Evolutionary conservation across 2,888 invertebrate genomes (phyloP), one percentile per base, ranked within the genome.

Genomic region (Hirtodrosophila trivittata): DNA sequence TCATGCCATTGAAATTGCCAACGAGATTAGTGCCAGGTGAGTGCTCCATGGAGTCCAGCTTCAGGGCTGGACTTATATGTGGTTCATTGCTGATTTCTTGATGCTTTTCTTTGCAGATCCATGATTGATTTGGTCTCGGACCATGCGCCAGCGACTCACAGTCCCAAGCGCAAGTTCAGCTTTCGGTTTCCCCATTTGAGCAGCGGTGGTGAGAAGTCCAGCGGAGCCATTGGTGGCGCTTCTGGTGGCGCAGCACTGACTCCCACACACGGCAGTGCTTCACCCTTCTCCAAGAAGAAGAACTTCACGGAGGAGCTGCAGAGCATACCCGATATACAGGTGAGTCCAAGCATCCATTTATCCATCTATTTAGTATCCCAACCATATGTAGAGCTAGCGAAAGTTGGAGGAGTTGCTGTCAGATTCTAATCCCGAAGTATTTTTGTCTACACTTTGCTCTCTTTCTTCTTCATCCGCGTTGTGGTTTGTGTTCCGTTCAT

Each of bases 291-390:
- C 18, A 91, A 90, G 60, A 90, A 96, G 76, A 93, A 97, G 71
- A 97, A 97, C 86, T 98, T 97, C 89, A 95, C 97, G 35, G 97
- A 97, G 85, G 97, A 97, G 92, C 95, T 96, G 10, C 94, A 96
- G 77, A 93, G 92, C 87, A 95, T 97, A 71, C 95, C 95, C 8
- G 96, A 97, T 89, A 94, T 97, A 86, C 97, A 97, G 94, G 97
- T 97, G 92, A 88, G 89, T 8, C 8, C 14, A 12, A 13, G 35
- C 5, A 10, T 1, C 3, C 1, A 28, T 2, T 6, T 3, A 8
- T 14, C n/a, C 21, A 3, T 13, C 1, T 16, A 6, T 37, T 6
- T 14, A 51, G 18, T 10, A 1, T 5, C 21, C 5, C 1, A 18
- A 5, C 7, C 2, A 18, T n/a, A n/a, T 26, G 28, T 39, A 49